These are phyloP conservation scores for Bucorvus abyssinicus DNA, from an alignment of 2,797 vertebrate genomes.

Conservation along the genomic window DNA sequence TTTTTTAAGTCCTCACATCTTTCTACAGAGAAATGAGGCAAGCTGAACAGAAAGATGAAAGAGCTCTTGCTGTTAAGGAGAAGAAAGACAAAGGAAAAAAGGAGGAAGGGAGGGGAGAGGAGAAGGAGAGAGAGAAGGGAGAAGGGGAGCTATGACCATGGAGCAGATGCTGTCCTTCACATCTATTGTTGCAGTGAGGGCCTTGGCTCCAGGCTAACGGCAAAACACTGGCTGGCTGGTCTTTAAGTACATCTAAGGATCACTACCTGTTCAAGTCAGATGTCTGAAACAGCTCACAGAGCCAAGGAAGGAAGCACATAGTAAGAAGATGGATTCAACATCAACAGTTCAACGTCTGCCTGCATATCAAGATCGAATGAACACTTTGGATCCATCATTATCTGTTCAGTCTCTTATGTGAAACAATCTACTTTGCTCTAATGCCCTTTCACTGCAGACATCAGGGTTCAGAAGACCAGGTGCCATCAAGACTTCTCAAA, in stretches of 20 bases:
- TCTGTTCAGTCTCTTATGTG: not conserved
- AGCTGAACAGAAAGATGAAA: not conserved
- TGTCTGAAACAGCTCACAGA: not conserved
- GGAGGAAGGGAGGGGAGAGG: accelerated
- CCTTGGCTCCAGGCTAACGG: not conserved
- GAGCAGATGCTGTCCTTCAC: not conserved
- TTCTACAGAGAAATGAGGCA: not conserved
- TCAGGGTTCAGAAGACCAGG: not conserved
- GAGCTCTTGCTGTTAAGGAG: not conserved
- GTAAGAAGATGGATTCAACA: not conserved
- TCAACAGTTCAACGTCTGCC: not conserved
- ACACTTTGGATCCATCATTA: not conserved
- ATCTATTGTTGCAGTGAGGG: not conserved
- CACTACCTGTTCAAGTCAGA: not conserved
- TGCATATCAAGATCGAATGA: not conserved
- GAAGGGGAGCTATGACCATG: not conserved
- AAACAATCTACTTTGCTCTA: not conserved
- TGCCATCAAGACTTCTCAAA: not conserved
- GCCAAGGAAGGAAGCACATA: not conserved
- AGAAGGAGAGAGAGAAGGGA: not conserved
- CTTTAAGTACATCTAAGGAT: not conserved
- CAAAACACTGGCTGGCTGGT: not conserved
- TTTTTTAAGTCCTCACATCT: not conserved
- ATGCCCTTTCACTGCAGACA: not conserved
- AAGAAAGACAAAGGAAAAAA: not conserved